phyloP scores from a whole-genome alignment of 2,888 invertebrate species.

The Sphinx pinastri region DNA sequence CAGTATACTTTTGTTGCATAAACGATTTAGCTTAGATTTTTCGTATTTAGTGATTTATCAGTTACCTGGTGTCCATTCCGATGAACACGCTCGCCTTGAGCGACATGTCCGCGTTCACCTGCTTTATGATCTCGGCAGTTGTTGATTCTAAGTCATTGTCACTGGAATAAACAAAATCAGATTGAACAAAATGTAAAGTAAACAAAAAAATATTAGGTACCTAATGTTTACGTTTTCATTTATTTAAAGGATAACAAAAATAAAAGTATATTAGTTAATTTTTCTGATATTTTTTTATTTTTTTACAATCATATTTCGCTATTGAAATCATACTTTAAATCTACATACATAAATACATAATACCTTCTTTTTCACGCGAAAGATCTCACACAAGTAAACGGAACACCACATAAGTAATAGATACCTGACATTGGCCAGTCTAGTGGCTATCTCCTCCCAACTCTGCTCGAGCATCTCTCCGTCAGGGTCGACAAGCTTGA shows the following conservation, averaged over 20 bases:
- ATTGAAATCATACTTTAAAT: no score
- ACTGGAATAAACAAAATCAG: constrained; percentile 58
- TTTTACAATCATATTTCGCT: no score
- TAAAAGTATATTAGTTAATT: not conserved
- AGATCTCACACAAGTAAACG: no score
- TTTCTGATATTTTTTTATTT: not conserved
- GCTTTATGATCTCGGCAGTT: constrained; percentile 87
- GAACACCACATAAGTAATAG: not conserved
- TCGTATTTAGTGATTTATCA: not conserved
- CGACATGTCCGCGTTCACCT: constrained; percentile 89
- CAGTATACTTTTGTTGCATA: no score
- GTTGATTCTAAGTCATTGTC: constrained; percentile 89
- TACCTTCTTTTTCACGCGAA: no score
- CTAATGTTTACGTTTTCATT: no score
- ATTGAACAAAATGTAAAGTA: not conserved
- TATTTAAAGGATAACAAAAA: no score
- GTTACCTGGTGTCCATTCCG: constrained; percentile 92
- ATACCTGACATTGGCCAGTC: constrained; percentile 92
- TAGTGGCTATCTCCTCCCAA: constrained; percentile 96
- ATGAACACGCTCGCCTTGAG: constrained; percentile 90
- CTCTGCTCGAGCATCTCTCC: constrained; percentile 98
- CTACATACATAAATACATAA: no score
- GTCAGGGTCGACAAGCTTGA: constrained; percentile 97
- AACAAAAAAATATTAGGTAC: no score
- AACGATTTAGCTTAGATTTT: no score